phyloP scores from a whole-genome alignment of 2,888 invertebrate genomes.

The Latrodectus hesperus region DNA sequence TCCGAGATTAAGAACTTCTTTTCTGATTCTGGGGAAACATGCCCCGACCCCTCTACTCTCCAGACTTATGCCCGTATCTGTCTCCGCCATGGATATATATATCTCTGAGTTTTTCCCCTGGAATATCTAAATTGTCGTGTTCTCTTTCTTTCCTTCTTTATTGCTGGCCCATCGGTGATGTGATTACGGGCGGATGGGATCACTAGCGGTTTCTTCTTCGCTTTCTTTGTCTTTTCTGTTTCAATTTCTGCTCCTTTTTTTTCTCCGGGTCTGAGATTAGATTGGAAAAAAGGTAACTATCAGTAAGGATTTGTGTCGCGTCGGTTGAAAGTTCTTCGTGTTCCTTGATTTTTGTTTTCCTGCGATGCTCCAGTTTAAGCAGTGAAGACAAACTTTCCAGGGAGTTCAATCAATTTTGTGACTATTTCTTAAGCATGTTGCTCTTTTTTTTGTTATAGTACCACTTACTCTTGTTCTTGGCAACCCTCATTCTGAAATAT shows the following conservation, averaged over 20 bases:
- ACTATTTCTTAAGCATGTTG: no score
- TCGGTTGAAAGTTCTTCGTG: neutral
- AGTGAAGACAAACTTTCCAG: no score
- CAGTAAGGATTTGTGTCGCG: constrained; percentile 15
- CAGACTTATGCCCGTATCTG: no score
- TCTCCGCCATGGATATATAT: no score
- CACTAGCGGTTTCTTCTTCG: constrained; percentile 17
- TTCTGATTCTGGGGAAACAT: constrained; percentile 4
- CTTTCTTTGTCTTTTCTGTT: neutral
- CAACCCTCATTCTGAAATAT: no score
- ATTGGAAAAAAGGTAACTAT: constrained; percentile 24
- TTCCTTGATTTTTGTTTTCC: neutral
- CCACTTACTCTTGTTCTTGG: no score
- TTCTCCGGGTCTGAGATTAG: constrained; percentile 11
- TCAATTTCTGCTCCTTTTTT: neutral
- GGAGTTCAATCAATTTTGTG: no score
- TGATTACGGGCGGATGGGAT: constrained; percentile 27
- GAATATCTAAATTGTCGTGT: neutral
- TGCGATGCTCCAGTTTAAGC: neutral
- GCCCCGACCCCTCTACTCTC: neutral
- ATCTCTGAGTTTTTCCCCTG: no score
- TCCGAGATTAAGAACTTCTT: constrained; percentile 3
- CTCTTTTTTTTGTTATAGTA: no score
- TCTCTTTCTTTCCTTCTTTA: neutral
- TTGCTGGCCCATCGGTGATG: constrained; percentile 13